These are phyloP conservation scores for Peromyscus attwateri DNA, from an alignment of 2,797 vertebrate genomes.

Conservation along the genomic window DNA sequence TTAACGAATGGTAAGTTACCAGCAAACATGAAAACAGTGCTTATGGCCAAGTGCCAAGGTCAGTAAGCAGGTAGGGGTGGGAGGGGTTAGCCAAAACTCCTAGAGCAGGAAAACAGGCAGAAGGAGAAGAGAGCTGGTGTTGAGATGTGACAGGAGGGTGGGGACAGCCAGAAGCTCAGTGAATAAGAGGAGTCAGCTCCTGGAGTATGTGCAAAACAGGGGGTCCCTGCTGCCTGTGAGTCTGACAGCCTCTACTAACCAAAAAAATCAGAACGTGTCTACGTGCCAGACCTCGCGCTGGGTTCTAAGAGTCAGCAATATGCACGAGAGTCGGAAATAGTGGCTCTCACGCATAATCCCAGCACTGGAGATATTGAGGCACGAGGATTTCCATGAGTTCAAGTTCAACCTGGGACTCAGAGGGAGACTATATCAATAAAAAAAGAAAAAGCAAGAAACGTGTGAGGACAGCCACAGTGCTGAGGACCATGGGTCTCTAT, in stretches of 20 bases:
- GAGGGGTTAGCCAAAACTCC: neutral
- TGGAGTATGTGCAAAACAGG: no score
- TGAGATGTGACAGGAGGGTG: neutral
- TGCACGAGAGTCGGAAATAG: no score
- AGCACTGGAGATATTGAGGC: neutral
- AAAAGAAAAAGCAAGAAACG: neutral
- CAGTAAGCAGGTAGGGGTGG: neutral
- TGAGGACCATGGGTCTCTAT: neutral
- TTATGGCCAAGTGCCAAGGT: neutral
- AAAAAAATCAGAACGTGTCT: neutral
- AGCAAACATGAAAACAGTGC: neutral
- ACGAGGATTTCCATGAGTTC: neutral
- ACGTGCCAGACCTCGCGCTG: neutral
- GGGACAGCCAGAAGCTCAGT: neutral
- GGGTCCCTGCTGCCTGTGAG: neutral
- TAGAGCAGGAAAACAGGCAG: neutral
- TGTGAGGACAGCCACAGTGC: neutral
- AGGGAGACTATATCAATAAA: neutral
- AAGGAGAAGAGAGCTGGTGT: neutral
- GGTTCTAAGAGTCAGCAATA: neutral
- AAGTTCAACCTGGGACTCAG: neutral
- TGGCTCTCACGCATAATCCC: neutral
- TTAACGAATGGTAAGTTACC: neutral
- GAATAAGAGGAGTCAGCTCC: fast-evolving
- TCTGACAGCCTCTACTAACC: neutral